Conservation (phyloP, 2,888 invertebrate species). For the Leptopilina myrica region DNA sequence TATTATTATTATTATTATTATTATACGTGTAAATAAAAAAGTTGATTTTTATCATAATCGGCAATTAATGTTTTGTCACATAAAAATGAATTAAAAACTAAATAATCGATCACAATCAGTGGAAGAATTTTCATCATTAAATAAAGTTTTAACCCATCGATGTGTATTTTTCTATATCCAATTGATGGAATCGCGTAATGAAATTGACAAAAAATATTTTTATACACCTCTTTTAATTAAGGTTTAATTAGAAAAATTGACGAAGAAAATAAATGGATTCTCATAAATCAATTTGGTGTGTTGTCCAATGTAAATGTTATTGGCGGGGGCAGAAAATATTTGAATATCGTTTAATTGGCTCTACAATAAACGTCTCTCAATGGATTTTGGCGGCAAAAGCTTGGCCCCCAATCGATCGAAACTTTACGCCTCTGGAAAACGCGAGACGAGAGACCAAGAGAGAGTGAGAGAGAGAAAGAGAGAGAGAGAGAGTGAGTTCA, state of each 20-base stretch:
- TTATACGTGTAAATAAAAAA: too few species aligned
- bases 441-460: conserved; percentile 59
- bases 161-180: neutral
- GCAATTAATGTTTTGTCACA: too few species aligned
- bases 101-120: neutral
- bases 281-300: conserved; percentile 25
- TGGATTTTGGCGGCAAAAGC: conserved; percentile 36
- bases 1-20: too few species aligned
- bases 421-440: conserved; percentile 66
- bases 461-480: conserved; percentile 24
- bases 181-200: neutral
- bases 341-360: conserved; percentile 36
- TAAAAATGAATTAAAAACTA: neutral
- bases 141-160: neutral
- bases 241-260: conserved; percentile 20
- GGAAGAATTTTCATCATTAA: neutral
- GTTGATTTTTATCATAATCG: too few species aligned
- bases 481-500: conserved; percentile 54
- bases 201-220: conserved; percentile 4
- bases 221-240: conserved; percentile 25
- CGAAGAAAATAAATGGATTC: conserved; percentile 26
- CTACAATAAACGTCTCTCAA: conserved; percentile 32
- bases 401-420: conserved; percentile 30
- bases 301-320: conserved; percentile 30
- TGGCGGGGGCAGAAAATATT: conserved; percentile 12